These are phyloP conservation scores for Sphenopsis melanotis DNA, from an alignment of 2,797 vertebrate species.

Conservation along the genomic window DNA sequence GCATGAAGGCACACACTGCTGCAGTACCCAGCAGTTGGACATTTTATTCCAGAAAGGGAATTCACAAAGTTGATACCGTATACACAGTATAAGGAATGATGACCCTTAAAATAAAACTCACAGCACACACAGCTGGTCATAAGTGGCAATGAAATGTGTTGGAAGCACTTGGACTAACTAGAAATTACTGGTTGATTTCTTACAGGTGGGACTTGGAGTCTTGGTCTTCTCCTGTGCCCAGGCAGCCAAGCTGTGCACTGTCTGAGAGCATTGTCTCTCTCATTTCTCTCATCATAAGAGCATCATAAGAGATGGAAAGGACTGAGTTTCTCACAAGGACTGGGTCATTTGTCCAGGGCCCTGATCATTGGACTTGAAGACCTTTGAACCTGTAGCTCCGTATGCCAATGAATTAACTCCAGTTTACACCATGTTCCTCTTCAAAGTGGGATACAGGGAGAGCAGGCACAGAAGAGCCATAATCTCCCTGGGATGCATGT, in stretches of 20 bases:
- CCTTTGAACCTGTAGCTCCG: not conserved
- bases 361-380: not conserved
- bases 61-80: not conserved
- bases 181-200: not conserved
- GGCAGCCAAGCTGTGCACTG: not conserved
- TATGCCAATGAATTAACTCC: not conserved
- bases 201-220: not conserved
- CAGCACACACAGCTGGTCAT: not conserved
- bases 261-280: not conserved
- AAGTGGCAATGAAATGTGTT: not conserved
- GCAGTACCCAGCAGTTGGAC: not conserved
- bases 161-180: not conserved
- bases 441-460: not conserved
- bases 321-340: not conserved
- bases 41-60: not conserved
- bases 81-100: not conserved
- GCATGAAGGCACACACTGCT: not conserved
- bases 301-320: not conserved
- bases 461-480: not conserved
- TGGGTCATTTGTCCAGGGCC: not conserved
- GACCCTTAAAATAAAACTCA: not conserved
- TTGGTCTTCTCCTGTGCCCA: not conserved
- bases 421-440: not conserved
- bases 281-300: not conserved
- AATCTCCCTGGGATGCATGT: not conserved